Evolutionary conservation across 64 coral and sea anemone genomes (phyloP).

Genomic region (Catalaphyllia jardinei): DNA sequence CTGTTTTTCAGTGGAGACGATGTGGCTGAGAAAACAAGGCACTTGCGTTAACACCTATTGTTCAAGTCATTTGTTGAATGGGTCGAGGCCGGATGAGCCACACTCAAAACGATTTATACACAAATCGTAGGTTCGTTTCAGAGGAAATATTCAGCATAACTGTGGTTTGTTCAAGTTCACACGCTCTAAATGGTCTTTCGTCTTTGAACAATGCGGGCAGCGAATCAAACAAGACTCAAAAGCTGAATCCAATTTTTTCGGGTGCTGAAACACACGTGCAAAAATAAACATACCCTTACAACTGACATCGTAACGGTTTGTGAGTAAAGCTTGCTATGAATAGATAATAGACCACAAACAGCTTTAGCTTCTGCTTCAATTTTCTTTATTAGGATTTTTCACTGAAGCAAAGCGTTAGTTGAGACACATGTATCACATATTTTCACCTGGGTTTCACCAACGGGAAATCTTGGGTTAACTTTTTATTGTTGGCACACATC

Average conservation of each 20-base stretch:
- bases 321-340: too few species aligned
- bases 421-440: too few species aligned
- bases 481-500: too few species aligned
- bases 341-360: too few species aligned
- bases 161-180: slow-evolving; percentile 4
- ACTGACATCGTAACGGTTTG: too few species aligned
- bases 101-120: not conserved
- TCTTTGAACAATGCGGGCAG: slow-evolving; percentile 22
- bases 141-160: slow-evolving; percentile 30
- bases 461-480: too few species aligned
- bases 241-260: not conserved
- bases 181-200: not conserved
- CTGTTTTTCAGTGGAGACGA: slow-evolving; percentile 12
- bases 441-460: too few species aligned
- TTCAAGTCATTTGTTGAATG: not conserved
- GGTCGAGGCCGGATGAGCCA: not conserved
- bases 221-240: not conserved
- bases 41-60: slow-evolving; percentile 1
- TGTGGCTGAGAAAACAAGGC: slow-evolving; percentile 19
- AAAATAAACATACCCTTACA: too few species aligned
- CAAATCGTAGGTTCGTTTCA: not conserved
- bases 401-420: too few species aligned
- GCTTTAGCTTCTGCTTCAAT: too few species aligned
- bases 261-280: not conserved
- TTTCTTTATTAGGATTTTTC: too few species aligned